Evolutionary conservation across 1,140 invertebrate genomes (phyloP).

Genomic region (Sipha flava): DNA sequence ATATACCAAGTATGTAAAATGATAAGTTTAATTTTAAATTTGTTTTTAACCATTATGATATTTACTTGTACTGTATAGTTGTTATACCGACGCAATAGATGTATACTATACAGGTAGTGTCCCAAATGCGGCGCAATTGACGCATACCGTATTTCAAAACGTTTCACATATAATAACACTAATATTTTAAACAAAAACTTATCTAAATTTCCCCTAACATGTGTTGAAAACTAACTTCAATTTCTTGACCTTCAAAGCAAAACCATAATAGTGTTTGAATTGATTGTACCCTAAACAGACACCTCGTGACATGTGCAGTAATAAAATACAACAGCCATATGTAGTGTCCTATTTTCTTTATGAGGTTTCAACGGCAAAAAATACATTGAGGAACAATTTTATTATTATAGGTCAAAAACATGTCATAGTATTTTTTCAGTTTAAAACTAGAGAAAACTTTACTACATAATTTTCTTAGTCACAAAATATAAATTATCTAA

Average conservation of each 20-base stretch:
- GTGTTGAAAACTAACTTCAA: background rate
- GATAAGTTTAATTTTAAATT: too few species aligned
- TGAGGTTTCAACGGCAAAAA: background rate
- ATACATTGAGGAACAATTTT: background rate
- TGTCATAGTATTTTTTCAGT: background rate
- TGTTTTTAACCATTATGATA: too few species aligned
- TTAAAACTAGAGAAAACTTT: background rate
- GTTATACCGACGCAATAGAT: too few species aligned
- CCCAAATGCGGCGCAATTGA: too few species aligned
- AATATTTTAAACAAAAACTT: too few species aligned
- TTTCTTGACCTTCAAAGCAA: background rate
- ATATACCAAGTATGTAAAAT: too few species aligned
- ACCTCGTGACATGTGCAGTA: background rate
- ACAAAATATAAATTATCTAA: background rate
- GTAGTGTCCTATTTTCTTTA: background rate
- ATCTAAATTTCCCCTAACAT: background rate
- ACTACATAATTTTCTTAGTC: background rate
- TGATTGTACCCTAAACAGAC: background rate
- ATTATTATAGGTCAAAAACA: background rate
- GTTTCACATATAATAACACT: too few species aligned
- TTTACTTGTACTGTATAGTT: too few species aligned
- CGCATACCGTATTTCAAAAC: too few species aligned
- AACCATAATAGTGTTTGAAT: background rate
- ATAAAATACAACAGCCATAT: constrained; percentile 5
- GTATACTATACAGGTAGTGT: too few species aligned